A percentile compares a stretch with the other conserved stretches of the same genome.
Conservation (phyloP, 2,113 vertebrate genomes). For the Sakesphorus luctuosus region DNA sequence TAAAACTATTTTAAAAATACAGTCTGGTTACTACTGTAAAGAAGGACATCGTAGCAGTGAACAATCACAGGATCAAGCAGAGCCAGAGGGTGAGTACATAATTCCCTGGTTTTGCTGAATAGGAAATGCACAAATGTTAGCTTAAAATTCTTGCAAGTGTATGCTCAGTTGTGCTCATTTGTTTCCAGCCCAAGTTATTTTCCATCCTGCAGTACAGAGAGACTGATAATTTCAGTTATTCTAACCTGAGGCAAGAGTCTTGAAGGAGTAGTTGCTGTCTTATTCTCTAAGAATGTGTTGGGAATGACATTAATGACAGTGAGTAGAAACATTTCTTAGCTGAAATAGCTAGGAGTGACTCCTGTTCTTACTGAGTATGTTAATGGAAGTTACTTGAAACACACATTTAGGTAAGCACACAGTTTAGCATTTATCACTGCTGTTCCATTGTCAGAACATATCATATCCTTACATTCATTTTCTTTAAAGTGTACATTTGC, state of each 20-base stretch:
- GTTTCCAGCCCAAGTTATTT: not conserved
- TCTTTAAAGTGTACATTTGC: not conserved
- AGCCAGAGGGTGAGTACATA: not conserved
- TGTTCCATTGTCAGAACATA: not conserved
- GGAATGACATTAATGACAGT: not conserved
- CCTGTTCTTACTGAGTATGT: not conserved
- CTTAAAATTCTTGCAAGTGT: not conserved
- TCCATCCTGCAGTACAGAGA: not conserved
- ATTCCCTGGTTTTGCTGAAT: not conserved
- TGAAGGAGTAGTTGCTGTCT: not conserved
- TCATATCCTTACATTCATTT: not conserved
- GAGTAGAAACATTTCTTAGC: not conserved
- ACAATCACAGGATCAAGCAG: not conserved
- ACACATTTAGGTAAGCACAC: not conserved
- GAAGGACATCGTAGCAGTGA: not conserved
- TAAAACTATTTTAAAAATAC: not conserved
- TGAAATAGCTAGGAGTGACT: conserved; percentile 32
- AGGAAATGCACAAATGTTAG: not conserved
- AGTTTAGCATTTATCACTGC: not conserved
- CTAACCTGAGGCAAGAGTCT: conserved; percentile 33
- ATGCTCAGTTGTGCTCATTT: not conserved
- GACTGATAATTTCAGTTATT: conserved; percentile 14
- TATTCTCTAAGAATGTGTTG: not conserved
- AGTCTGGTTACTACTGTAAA: not conserved
- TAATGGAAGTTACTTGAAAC: not conserved